Evolutionary conservation across 2,113 vertebrate genomes (phyloP).

Genomic region (Ibidorhyncha struthersii): DNA sequence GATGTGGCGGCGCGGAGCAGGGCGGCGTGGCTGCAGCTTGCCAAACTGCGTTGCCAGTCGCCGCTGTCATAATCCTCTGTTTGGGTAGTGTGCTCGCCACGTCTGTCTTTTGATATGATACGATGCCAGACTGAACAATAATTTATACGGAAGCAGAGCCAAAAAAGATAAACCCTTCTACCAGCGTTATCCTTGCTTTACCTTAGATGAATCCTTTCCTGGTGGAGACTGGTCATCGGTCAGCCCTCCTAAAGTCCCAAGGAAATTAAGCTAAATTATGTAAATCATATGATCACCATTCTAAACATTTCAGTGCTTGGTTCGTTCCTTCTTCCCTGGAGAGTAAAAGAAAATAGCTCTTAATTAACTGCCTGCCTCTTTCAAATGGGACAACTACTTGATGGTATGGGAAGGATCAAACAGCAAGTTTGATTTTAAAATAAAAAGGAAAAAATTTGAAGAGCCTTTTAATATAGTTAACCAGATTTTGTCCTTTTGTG

Average conservation of each 20-base stretch:
- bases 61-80: neutral
- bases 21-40: accelerated
- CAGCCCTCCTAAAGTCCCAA: neutral
- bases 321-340: neutral
- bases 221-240: neutral
- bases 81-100: neutral
- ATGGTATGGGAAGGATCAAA: neutral
- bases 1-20: neutral
- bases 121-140: neutral
- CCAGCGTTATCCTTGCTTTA: neutral
- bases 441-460: neutral
- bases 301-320: neutral
- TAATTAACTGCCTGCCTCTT: slow-evolving; percentile 44
- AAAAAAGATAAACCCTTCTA: neutral
- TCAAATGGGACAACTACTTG: neutral
- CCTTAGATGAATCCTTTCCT: no score
- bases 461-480: neutral
- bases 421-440: neutral
- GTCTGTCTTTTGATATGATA: neutral
- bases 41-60: neutral
- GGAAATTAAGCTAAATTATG: neutral
- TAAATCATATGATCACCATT: neutral
- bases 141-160: neutral
- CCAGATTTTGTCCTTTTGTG: neutral
- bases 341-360: slow-evolving; percentile 20